These are phyloP conservation scores for Syngnathus floridae DNA, from an alignment of 2,113 vertebrate genomes.

Conservation along the genomic window DNA sequence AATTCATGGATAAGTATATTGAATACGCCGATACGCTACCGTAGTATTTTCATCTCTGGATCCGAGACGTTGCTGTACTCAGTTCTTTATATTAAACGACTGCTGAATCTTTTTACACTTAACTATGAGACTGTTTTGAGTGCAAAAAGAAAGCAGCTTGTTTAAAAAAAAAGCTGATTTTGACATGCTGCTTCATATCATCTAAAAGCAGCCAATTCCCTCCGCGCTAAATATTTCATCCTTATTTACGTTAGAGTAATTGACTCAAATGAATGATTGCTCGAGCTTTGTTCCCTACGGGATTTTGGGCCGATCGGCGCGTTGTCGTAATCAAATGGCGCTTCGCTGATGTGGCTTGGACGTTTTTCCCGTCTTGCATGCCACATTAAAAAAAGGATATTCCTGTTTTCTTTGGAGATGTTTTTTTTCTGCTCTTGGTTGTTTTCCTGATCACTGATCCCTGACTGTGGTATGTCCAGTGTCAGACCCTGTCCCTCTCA, in stretches of 20 bases:
- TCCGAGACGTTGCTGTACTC: neutral
- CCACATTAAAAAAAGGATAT: conserved; percentile 23
- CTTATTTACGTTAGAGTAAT: neutral
- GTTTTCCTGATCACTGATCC: conserved; percentile 41
- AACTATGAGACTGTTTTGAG: neutral
- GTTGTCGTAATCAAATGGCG: neutral
- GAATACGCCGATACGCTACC: no score
- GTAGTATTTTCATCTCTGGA: neutral
- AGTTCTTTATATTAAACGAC: neutral
- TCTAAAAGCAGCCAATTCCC: neutral
- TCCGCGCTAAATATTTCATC: neutral
- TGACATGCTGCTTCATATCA: neutral
- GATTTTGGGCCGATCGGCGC: neutral
- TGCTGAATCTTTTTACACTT: neutral
- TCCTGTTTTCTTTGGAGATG: conserved; percentile 19
- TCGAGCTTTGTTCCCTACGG: neutral
- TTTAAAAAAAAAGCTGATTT: neutral
- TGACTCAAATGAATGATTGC: neutral
- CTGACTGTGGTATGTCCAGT: conserved; percentile 59
- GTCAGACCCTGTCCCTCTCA: conserved; percentile 36
- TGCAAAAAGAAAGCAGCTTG: neutral
- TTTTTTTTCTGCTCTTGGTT: conserved; percentile 27
- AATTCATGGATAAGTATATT: neutral
- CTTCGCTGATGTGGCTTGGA: conserved; percentile 3
- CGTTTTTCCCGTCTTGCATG: conserved; percentile 14